Conservation (phyloP, 2,113 vertebrate genomes). For the Aptenodytes patagonicus region DNA sequence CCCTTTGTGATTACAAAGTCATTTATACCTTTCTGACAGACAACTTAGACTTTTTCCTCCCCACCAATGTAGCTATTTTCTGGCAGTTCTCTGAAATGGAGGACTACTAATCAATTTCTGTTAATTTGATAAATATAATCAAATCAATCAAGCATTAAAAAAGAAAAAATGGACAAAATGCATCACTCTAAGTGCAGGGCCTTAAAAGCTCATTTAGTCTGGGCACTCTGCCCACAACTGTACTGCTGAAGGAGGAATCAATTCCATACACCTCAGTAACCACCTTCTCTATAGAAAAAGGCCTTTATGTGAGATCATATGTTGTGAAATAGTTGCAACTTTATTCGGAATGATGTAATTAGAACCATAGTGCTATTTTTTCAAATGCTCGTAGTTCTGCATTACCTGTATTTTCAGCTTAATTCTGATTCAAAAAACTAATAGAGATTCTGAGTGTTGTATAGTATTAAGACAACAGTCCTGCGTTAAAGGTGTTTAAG, state of each 20-base stretch:
- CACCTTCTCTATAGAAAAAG: neutral
- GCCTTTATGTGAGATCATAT: neutral
- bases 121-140: slow-evolving; percentile 30
- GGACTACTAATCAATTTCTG: neutral
- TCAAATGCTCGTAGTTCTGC: neutral
- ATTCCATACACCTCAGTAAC: neutral
- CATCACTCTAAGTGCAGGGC: neutral
- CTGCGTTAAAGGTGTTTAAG: neutral
- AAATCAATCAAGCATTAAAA: slow-evolving; percentile 39
- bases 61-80: neutral
- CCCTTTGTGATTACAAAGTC: neutral
- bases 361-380: neutral
- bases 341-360: neutral
- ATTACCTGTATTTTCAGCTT: neutral
- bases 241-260: neutral
- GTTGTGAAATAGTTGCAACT: neutral
- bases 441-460: neutral
- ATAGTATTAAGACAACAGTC: neutral
- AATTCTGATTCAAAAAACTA: neutral
- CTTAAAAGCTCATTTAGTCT: slow-evolving; percentile 29
- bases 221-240: neutral
- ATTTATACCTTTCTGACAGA: neutral
- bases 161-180: neutral
- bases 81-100: neutral
- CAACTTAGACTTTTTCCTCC: neutral